Base-by-base conservation (phyloP, 2,113 vertebrate genomes). In the Tinamus guttatus region DNA sequence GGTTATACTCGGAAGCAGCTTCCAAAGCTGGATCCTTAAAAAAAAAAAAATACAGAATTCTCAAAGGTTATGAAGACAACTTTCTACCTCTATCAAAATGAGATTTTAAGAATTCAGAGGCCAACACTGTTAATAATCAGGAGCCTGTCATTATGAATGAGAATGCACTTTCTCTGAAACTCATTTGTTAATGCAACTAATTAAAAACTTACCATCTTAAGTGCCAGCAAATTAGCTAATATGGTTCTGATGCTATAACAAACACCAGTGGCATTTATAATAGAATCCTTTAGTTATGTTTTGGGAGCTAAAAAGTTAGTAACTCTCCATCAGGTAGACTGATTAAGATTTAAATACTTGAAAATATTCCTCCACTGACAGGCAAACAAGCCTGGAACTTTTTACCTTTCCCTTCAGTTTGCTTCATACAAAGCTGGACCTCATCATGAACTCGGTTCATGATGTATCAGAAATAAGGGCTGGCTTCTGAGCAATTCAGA, bases 1-100 rank as follows among this genome's bases (percentile, higher is more conserved):
- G 56, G 81, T 78, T 84, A 11, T 25, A 12, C 54, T 65, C 79
- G 32, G 95, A 83, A 34, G 94, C 81, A 90, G 91, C 81, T 54
- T 82, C 92, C n/a, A 76, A 65, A 16, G 16, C 36, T 0, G 75
- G 83, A 85, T 64, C 94, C 97, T 95, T 96, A 41, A 97, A 97
- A 88, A 68, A 49, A 21, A 49, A 49, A 49, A 49, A 4, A 95
- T 3, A 94, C 25, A 96, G 89, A 70, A 95, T 47, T 67, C 94
- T 78, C 10, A 51, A 4, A 51, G 32, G 58, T 62, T 30, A 64
- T 0, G 14, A 2, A 51, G 62, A 21, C 7, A 56, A 32, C 16
- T 2, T 6, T 40, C 65, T 9, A 5, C 4, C 19, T 18, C 38
- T 3, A 1, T 6, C 51, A 45, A 40, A 47, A 73, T 6, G 19